These are phyloP conservation scores for Enteromius thamalakanensis DNA, from an alignment of 2,797 vertebrate species.

Conservation along the genomic window DNA sequence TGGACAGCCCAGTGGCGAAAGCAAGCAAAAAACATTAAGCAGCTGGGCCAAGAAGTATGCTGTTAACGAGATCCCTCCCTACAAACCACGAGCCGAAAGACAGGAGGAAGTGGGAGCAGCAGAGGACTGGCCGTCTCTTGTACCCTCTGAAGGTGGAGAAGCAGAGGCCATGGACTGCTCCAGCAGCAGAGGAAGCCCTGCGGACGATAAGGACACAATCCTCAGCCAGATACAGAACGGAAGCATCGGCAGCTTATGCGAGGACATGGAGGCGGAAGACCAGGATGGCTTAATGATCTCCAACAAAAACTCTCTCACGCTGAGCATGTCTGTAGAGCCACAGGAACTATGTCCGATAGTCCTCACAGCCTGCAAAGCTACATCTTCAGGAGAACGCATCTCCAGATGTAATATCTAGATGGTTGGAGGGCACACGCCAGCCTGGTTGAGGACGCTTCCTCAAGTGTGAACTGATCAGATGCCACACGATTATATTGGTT, in stretches of 20 bases:
- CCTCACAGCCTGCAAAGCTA: constrained; percentile 65
- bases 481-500: constrained; percentile 68
- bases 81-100: constrained; percentile 75
- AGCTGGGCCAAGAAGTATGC: constrained; percentile 83
- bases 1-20: constrained; percentile 72
- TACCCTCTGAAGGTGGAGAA: constrained; percentile 62
- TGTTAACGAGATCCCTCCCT: constrained; percentile 91
- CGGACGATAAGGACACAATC: constrained; percentile 16
- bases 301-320: constrained; percentile 54
- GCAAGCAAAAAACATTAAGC: constrained; percentile 74
- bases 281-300: constrained; percentile 65
- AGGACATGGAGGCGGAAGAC: constrained; percentile 82
- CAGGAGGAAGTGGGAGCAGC: constrained; percentile 66
- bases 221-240: constrained; percentile 52
- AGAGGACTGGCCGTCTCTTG: constrained; percentile 68
- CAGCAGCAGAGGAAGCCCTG: constrained; percentile 73
- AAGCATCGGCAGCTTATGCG: constrained; percentile 58
- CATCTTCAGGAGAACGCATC: constrained; percentile 65
- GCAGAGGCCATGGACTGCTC: constrained; percentile 90
- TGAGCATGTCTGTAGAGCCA: constrained; percentile 53
- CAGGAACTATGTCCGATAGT: constrained; percentile 62
- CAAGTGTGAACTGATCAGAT: constrained; percentile 35
- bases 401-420: constrained; percentile 74
- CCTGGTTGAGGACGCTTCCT: background rate
- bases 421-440: background rate